Percentiles rank a stretch among this genome's conserved stretches.
These are phyloP conservation scores for Caenorhabditis sp. DNA, from an alignment of 2,888 invertebrate species.

Conservation along the genomic window DNA sequence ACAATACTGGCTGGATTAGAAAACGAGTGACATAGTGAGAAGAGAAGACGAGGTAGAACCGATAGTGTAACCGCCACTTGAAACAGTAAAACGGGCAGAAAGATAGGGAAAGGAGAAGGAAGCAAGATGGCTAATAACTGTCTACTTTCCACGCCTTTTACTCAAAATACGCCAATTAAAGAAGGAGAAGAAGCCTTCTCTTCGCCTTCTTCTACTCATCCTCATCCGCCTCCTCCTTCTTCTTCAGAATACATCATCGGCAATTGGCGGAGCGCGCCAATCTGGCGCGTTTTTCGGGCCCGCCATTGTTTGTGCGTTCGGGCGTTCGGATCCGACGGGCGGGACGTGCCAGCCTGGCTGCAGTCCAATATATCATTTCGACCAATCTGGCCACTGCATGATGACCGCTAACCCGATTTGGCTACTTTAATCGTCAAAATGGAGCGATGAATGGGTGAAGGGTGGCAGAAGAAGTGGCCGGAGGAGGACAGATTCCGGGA, in stretches of 20 bases:
- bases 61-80: constrained; percentile 24
- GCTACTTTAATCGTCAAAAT: constrained; percentile 35
- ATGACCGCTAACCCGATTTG: constrained; percentile 42
- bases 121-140: constrained; percentile 38
- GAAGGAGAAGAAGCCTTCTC: constrained; percentile 24
- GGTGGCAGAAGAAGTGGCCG: not conserved
- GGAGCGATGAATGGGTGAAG: constrained; percentile 7
- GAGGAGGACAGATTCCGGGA: not conserved
- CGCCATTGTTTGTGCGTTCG: constrained; percentile 39
- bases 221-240: not conserved
- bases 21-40: not conserved
- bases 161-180: constrained; percentile 59
- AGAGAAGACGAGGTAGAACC: not conserved
- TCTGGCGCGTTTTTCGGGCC: constrained; percentile 55
- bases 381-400: constrained; percentile 52
- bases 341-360: constrained; percentile 1
- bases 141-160: constrained; percentile 27
- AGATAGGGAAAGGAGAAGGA: not conserved
- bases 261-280: constrained; percentile 38
- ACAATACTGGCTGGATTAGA: not conserved
- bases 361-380: constrained; percentile 50
- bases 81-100: constrained; percentile 18
- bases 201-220: too few relatives aligned
- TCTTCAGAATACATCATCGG: constrained; percentile 4
- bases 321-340: not conserved